These are phyloP conservation scores for Sapayoa aenigma DNA, from an alignment of 2,113 vertebrate genomes.

Conservation along the genomic window DNA sequence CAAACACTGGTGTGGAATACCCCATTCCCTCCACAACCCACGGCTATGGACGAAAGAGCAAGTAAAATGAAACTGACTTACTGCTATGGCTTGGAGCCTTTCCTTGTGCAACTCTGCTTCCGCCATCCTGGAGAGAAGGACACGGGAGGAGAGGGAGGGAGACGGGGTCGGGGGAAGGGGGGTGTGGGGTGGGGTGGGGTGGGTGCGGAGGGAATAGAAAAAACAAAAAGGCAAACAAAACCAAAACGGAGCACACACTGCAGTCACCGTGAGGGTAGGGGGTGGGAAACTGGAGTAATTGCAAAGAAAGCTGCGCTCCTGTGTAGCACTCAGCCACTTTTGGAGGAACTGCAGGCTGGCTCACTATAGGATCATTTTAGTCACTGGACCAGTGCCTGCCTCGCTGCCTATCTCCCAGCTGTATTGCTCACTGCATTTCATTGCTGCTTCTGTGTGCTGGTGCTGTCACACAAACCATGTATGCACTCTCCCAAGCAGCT, in stretches of 20 bases:
- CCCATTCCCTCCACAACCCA: neutral
- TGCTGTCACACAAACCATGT: conserved; percentile 82
- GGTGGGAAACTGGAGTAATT: neutral
- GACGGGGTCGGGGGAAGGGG: too few relatives aligned
- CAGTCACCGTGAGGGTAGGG: conserved; percentile 54
- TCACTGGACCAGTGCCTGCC: conserved; percentile 80
- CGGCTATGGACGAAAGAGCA: conserved; percentile 53
- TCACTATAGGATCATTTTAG: conserved; percentile 77
- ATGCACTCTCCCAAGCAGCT: conserved; percentile 79
- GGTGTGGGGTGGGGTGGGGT: too few relatives aligned
- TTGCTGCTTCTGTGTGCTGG: conserved; percentile 68
- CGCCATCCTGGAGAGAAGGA: conserved; percentile 91
- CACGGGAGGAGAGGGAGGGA: conserved; percentile 59
- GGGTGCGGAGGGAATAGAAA: neutral
- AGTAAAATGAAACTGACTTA: conserved; percentile 82
- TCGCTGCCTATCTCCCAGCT: conserved; percentile 73
- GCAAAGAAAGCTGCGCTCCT: conserved; percentile 23
- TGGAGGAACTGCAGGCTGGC: conserved; percentile 55
- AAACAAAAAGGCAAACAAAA: neutral
- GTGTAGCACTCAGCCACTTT: conserved; percentile 70
- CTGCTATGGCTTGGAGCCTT: conserved; percentile 96
- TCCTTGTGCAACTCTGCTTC: conserved; percentile 96
- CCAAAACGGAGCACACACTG: conserved; percentile 17
- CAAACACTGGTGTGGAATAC: conserved; percentile 8
- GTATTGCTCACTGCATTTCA: conserved; percentile 71